Percentiles rank a stretch among this genome's conserved stretches.
Evolutionary conservation across 2,113 vertebrate species (phyloP).

Genomic region (Grantiella picta): DNA sequence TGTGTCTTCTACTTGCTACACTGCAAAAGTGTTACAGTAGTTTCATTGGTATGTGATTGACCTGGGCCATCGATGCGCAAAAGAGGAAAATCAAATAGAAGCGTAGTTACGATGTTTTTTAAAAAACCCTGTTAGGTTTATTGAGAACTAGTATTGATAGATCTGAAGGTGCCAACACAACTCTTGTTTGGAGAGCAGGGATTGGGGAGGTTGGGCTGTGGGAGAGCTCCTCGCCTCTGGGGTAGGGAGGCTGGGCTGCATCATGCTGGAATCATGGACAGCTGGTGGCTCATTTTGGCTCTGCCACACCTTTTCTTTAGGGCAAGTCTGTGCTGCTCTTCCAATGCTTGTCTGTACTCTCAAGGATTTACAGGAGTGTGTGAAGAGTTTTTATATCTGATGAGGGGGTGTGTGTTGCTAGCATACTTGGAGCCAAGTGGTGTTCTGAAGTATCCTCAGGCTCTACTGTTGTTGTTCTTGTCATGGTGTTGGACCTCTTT

Average conservation of each 20-base stretch:
- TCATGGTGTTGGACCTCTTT: neutral
- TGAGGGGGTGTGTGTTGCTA: neutral
- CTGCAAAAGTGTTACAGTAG: neutral
- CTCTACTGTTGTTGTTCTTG: neutral
- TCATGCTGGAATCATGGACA: neutral
- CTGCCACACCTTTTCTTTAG: neutral
- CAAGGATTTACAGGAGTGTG: neutral
- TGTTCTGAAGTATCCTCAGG: neutral
- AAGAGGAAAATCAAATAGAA: neutral
- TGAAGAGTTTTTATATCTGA: neutral
- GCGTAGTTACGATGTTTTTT: neutral
- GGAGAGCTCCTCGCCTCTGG: neutral
- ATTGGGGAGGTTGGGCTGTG: fast-evolving
- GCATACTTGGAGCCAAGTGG: fast-evolving
- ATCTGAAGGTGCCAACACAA: neutral
- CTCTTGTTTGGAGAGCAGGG: neutral
- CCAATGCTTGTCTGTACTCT: fast-evolving
- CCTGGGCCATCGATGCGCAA: neutral
- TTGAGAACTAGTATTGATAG: neutral
- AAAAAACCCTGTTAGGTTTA: neutral
- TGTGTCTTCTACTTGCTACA: neutral
- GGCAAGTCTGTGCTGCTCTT: neutral
- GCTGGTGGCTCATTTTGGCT: neutral
- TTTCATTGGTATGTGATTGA: neutral
- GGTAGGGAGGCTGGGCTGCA: neutral